Evolutionary conservation across 2,888 invertebrate genomes (phyloP).

Genomic region (Dasysyrphus albostriatus): DNA sequence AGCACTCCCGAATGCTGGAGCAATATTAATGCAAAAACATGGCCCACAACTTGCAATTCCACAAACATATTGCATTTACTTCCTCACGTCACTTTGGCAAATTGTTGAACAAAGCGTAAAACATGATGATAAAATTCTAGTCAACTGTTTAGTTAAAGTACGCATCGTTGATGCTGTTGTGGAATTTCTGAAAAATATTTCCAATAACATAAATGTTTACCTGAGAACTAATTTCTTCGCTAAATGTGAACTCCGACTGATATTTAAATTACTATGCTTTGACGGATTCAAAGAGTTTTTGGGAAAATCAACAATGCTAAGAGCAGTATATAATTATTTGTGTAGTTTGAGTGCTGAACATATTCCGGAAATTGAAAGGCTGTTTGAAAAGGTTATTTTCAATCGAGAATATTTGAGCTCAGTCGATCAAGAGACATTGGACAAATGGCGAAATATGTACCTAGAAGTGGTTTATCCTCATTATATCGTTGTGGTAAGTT

Average conservation of each 20-base stretch:
- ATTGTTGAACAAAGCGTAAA: constrained; percentile 77
- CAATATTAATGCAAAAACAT: constrained; percentile 79
- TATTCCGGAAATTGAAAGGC: constrained; percentile 85
- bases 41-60: constrained; percentile 81
- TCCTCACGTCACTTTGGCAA: constrained; percentile 80
- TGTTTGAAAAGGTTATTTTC: constrained; percentile 87
- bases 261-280: constrained; percentile 80
- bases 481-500: constrained; percentile 82
- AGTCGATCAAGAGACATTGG: constrained; percentile 85
- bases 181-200: constrained; percentile 78
- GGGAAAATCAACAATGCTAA: constrained; percentile 78
- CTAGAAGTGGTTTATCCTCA: constrained; percentile 84
- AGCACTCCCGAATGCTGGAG: constrained; percentile 81
- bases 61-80: constrained; percentile 81
- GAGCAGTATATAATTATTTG: constrained; percentile 86
- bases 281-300: constrained; percentile 80
- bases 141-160: constrained; percentile 78
- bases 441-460: constrained; percentile 85
- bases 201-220: constrained; percentile 78
- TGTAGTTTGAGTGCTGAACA: constrained; percentile 87
- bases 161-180: constrained; percentile 79
- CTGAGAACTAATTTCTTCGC: constrained; percentile 84
- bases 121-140: constrained; percentile 77
- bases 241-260: constrained; percentile 86
- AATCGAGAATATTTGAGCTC: constrained; percentile 86